Evolutionary conservation across 1,140 invertebrate species (phyloP), one percentile per base, ranked within the genome.

Genomic region (Tetramorium simillimum): DNA sequence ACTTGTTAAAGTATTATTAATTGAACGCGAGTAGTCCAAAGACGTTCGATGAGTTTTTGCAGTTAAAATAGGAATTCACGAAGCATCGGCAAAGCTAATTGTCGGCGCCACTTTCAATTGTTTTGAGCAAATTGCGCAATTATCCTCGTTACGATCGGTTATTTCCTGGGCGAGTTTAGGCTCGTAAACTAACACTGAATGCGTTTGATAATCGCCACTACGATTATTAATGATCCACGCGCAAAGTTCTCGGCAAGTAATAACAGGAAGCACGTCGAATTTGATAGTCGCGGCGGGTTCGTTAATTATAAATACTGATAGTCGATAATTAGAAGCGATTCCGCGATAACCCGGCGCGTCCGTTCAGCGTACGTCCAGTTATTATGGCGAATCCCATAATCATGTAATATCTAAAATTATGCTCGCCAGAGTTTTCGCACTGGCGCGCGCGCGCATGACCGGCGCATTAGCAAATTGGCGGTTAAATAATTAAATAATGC

Each of bases 231-330:
- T 84, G 69, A 84, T 84, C 80, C 33, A 62, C 80, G 67, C 51
- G 53, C 56, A 84, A 82, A 73, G 80, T 84, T 84, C 80, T 84
- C 53, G 40, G 53, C 80, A 84, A 84, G 80, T 75, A 84, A 84
- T 84, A 84, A 84, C 24, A 75, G 69, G 40, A 51, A 51, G 37
- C 40, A 85, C 56, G 78, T 43, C 65, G 76, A 72, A 89, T 89
- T 89, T 87, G 86, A 89, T 85, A 67, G 78, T 58, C 40, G 63
- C 51, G 49, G 51, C 12, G 18, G 86, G 37, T 73, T 62, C 77
- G 86, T 85, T 85, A 87, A 87, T 88, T 88, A 85, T 88, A 67
- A 87, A 87, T 88, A 86, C 76, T 88, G 65, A 58, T 65, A 80
- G 58, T 37, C 76, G 76, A 81, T 82, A 82, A 87, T 82, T 63